Evolutionary conservation across 2,113 vertebrate genomes (phyloP).

Genomic region (Varanus salvator): DNA sequence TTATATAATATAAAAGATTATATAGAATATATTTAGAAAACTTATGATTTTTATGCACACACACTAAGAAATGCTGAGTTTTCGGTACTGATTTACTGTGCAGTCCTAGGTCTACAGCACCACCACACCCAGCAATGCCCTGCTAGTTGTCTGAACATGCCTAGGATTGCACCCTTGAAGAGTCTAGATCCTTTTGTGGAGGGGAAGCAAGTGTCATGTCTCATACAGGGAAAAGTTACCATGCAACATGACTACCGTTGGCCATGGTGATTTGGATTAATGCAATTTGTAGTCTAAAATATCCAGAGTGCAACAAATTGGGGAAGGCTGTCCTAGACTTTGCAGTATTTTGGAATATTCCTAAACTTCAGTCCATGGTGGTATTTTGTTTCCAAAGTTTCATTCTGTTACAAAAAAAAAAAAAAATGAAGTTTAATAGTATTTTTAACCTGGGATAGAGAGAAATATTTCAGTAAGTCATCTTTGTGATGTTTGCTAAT

Average conservation of each 20-base stretch:
- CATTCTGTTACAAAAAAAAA: conserved; percentile 52
- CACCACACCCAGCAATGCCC: background rate
- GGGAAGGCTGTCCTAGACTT: background rate
- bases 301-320: no score
- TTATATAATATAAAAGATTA: background rate
- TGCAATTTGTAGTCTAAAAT: no score
- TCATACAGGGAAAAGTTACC: background rate
- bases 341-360: conserved; percentile 36
- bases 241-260: background rate
- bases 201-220: background rate
- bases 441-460: conserved; percentile 35
- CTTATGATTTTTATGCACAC: background rate
- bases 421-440: conserved; percentile 50
- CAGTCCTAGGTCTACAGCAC: background rate
- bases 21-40: no score
- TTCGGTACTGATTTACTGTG: background rate
- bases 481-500: conserved; percentile 44
- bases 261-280: no score
- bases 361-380: conserved; percentile 40
- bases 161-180: background rate
- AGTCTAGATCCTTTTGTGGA: background rate
- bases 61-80: conserved; percentile 28
- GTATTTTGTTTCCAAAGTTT: conserved; percentile 47
- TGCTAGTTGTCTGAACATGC: background rate
- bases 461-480: conserved; percentile 61